phyloP scores from a whole-genome alignment of 2,888 invertebrate genomes.

The Erannis defoliaria region DNA sequence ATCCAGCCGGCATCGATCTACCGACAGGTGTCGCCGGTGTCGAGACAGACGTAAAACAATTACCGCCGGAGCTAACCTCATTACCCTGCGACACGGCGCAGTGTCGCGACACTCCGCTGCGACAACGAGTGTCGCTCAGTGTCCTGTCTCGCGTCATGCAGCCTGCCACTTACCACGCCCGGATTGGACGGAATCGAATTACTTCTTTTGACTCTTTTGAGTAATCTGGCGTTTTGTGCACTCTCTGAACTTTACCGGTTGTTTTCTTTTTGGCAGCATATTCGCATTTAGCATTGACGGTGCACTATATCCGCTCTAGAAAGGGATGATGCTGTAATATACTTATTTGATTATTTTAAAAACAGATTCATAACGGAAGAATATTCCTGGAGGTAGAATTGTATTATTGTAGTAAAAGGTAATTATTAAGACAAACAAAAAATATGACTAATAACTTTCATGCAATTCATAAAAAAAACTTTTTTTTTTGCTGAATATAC shows the following conservation, averaged over 20 bases:
- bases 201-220: slow-evolving; percentile 26
- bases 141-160: slow-evolving; percentile 14
- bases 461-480: too few species aligned
- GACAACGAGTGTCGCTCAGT: slow-evolving; percentile 14
- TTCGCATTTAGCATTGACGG: background rate
- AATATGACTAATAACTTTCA: too few species aligned
- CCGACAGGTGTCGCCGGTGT: slow-evolving; percentile 39
- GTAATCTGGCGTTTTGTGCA: slow-evolving; percentile 12
- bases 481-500: too few species aligned
- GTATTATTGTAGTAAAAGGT: too few species aligned
- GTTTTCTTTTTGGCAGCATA: background rate
- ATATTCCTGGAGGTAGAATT: too few species aligned
- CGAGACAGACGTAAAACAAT: slow-evolving; percentile 51
- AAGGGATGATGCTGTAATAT: too few species aligned
- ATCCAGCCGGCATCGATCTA: slow-evolving; percentile 17
- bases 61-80: slow-evolving; percentile 41
- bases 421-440: too few species aligned
- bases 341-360: too few species aligned
- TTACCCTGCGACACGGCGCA: slow-evolving; percentile 22
- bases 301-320: background rate
- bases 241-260: background rate
- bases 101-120: slow-evolving; percentile 25
- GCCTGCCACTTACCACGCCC: slow-evolving; percentile 9
- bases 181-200: slow-evolving; percentile 36
- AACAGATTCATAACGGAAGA: too few species aligned